A percentile compares a stretch with the other conserved stretches of the same genome.
These are phyloP conservation scores for Agrilus mali DNA, from an alignment of 2,888 invertebrate genomes.

Conservation along the genomic window DNA sequence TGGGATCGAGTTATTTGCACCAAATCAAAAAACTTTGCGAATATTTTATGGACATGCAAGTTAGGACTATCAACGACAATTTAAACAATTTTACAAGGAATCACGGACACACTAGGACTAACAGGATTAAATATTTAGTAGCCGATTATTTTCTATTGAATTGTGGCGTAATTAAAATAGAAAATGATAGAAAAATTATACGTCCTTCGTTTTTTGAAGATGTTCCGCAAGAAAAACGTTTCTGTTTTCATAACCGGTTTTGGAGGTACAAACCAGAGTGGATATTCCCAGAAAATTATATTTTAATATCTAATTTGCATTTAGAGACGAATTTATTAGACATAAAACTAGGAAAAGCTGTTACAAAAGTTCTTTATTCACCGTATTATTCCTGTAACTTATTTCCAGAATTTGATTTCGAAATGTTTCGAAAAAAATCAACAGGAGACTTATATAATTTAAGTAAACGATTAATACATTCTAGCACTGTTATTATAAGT, in stretches of 20 bases:
- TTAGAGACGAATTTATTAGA: conserved; percentile 10
- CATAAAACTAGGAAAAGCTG: conserved; percentile 39
- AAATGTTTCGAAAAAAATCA: conserved; percentile 8
- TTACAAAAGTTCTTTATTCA: conserved; percentile 43
- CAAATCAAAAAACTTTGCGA: conserved; percentile 51
- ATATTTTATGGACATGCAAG: conserved; percentile 56
- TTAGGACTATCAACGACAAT: conserved; percentile 53
- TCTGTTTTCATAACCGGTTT: background rate
- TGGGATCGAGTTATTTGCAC: conserved; percentile 50
- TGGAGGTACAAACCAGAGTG: background rate
- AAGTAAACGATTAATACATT: conserved; percentile 4
- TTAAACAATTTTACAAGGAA: conserved; percentile 42
- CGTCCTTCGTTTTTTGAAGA: no score
- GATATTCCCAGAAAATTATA: background rate
- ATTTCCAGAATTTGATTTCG: conserved; percentile 35
- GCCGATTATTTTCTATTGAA: conserved; percentile 45
- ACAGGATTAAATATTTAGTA: conserved; percentile 26
- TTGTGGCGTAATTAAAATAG: conserved; percentile 44
- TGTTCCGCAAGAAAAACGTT: background rate
- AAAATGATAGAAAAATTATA: conserved; percentile 31
- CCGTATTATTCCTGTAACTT: background rate
- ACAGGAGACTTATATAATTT: conserved; percentile 12
- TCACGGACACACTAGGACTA: background rate
- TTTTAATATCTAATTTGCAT: background rate
- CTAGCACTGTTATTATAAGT: conserved; percentile 16